A percentile compares a stretch with the other conserved stretches of the same genome.
Conservation (phyloP, 2,888 invertebrate species). For the Brachyptera risi region DNA sequence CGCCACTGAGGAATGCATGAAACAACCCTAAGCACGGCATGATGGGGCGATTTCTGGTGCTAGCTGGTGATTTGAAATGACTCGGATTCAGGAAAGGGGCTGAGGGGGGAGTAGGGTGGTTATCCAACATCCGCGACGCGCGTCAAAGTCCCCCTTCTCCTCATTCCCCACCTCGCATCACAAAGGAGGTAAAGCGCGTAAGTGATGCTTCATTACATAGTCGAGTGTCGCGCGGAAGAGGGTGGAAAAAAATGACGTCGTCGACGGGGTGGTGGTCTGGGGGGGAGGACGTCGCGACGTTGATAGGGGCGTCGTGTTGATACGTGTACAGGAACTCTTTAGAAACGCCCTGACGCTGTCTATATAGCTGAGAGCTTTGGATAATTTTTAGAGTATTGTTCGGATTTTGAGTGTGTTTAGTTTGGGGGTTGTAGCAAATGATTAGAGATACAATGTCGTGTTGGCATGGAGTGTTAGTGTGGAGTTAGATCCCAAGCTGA, state of each 20-base stretch:
- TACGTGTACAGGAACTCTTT: background rate
- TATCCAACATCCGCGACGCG: slow-evolving; percentile 24
- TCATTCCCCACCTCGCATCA: slow-evolving; percentile 9
- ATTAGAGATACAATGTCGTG: too few species aligned
- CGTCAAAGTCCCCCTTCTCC: slow-evolving; percentile 25
- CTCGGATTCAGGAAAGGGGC: slow-evolving; percentile 7
- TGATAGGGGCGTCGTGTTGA: background rate
- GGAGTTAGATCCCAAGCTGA: too few species aligned
- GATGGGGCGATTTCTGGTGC: slow-evolving; percentile 27
- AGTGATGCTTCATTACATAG: slow-evolving; percentile 31
- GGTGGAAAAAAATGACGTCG: slow-evolving; percentile 21
- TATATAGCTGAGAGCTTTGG: background rate
- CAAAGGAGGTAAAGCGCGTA: slow-evolving; percentile 31
- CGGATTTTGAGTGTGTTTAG: too few species aligned
- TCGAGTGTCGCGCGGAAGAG: slow-evolving; percentile 28
- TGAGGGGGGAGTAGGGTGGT: slow-evolving; percentile 26
- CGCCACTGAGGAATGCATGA: slow-evolving; percentile 23
- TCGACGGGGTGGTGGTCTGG: background rate
- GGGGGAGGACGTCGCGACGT: background rate
- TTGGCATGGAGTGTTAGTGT: too few species aligned
- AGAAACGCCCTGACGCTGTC: background rate
- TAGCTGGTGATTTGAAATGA: slow-evolving; percentile 19
- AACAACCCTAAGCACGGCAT: background rate
- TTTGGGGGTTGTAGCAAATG: too few species aligned
- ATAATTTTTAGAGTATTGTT: too few species aligned